A percentile compares a stretch with the other conserved stretches of the same genome.
phyloP scores from a whole-genome alignment of 2,113 vertebrate genomes.

The Melozone crissalis region DNA sequence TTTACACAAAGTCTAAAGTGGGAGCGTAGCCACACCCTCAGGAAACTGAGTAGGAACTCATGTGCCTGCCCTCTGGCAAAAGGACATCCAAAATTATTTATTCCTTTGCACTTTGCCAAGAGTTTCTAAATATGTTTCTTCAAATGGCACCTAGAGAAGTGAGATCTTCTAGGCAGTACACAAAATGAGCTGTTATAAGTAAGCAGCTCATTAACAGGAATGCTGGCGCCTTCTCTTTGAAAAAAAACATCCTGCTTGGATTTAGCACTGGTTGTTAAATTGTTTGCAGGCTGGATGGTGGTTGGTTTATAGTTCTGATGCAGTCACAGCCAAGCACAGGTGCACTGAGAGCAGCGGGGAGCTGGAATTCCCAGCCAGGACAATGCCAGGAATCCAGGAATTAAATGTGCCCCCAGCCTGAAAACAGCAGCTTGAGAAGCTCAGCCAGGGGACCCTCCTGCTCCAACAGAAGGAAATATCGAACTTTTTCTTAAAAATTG shows the following conservation, averaged over 20 bases:
- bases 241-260: background rate
- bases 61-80: background rate
- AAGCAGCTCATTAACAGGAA: background rate
- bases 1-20: background rate
- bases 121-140: background rate
- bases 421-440: background rate
- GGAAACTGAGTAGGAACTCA: background rate
- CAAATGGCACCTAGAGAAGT: background rate
- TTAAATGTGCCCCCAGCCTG: background rate
- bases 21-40: accelerated
- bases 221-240: background rate
- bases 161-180: background rate
- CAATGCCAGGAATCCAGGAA: background rate
- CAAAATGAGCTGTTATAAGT: background rate
- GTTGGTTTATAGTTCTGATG: background rate
- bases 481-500: background rate
- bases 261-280: background rate
- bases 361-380: background rate
- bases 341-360: background rate
- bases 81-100: background rate
- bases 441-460: background rate
- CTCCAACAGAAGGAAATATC: background rate
- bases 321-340: background rate
- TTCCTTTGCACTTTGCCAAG: background rate
- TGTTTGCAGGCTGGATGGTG: background rate